phyloP scores from a whole-genome alignment of 2,113 vertebrate genomes.

The Micronycteris hirsuta region DNA sequence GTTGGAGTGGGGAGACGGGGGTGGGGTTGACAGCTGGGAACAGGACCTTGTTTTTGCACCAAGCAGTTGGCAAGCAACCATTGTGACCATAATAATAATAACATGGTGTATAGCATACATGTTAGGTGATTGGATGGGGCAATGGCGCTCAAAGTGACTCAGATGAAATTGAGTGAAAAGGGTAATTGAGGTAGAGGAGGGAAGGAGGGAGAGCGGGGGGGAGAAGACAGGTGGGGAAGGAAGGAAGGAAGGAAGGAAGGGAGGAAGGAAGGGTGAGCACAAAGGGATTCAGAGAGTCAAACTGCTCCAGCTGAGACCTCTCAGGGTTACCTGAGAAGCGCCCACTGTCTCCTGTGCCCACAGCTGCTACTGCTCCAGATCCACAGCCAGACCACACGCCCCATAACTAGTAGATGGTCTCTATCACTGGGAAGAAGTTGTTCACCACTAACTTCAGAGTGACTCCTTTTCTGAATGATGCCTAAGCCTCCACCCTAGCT shows the following conservation, averaged over 20 bases:
- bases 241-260: neutral
- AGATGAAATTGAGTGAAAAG: neutral
- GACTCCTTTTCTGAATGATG: neutral
- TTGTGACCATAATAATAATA: neutral
- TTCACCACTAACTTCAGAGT: neutral
- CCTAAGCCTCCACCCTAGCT: neutral
- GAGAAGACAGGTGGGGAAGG: neutral
- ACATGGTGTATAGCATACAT: neutral
- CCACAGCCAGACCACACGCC: neutral
- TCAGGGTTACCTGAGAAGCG: neutral
- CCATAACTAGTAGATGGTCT: neutral
- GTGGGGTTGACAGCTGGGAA: neutral
- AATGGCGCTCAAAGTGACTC: neutral
- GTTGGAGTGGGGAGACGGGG: neutral
- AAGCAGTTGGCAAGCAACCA: neutral
- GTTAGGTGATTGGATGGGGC: neutral
- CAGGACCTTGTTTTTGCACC: neutral
- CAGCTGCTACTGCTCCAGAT: neutral
- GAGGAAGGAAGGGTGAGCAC: neutral
- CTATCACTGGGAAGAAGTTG: neutral
- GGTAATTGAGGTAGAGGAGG: neutral
- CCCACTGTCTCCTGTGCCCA: neutral
- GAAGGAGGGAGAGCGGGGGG: neutral
- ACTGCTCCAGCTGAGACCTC: neutral
- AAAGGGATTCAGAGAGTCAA: neutral